Base-by-base conservation (phyloP, 2,797 vertebrate species). In the Hyperoplus immaculatus region DNA sequence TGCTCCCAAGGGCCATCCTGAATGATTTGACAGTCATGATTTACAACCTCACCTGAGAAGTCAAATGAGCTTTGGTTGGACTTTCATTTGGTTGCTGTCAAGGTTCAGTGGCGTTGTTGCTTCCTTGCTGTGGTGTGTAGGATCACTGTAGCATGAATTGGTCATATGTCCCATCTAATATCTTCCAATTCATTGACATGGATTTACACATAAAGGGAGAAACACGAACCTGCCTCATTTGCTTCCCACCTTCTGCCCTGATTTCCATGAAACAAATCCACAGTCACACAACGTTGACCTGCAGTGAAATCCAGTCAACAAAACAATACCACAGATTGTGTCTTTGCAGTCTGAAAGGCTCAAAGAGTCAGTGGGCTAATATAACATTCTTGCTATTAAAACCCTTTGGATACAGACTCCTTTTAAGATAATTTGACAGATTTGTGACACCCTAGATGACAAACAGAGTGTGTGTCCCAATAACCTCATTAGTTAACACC, bases 241-340 rank as follows among this genome's bases (percentile, higher is more conserved):
- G 87, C 64, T 75, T 87, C 39, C 54, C 50, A 21, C 80, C 36
- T 12, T 82, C 75, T 70, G 58, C 15, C 63, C 83, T 87, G 59
- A 89, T 91, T 94, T 92, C 75, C 87, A 91, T 94, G 88, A 93
- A 88, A 87, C 92, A 94, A 94, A 93, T 91, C 83, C 55, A 50
- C 55, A 72, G 46, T 53, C 73, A 69, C 51, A 86, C 80, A 68
- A 72, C 86, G 69, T 6, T 36, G 46, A 81, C 67, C 86, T 81
- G 55, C 72, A 93, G 81, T 88, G 89, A 93, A 92, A 93, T 93
- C 50, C 42, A 45, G 61, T 4, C 38, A 60, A 67, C 59, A 69
- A 85, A 86, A 75, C 77, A 76, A 58, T 29, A 73, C 47, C 46
- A 58, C 45, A 49, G 11, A 10, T 49, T 8, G 50, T 15, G 3